Base-by-base conservation (phyloP, 1,140 invertebrate species). In the Anastatus disparis region DNA sequence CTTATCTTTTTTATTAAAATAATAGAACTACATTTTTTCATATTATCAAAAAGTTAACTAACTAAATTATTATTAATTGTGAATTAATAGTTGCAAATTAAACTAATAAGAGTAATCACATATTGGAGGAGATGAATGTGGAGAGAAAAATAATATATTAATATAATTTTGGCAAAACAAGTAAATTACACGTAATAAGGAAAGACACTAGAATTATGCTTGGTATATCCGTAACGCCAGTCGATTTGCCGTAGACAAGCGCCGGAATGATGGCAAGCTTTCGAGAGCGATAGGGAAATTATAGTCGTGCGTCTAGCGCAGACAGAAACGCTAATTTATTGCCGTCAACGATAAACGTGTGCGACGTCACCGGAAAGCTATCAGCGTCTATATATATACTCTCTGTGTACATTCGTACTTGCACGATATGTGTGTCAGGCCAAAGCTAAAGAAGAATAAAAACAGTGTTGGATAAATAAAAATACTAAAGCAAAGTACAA, bases 311-410 rank as follows among this genome's bases (percentile, higher is more conserved):
- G 44, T 50, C 59, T 63, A 42, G 59, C 42, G 42, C 59, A 63
- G 59, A 63, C 59, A 48, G 59, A 63, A 63, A 63, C 44, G 42
- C 59, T 63, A 63, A 63, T 63, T 50, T 63, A 63, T 63, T 63
- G 44, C 27, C 59, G 44, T 50, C 42, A 63, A 31, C 59, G 59
- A 63, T 63, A 63, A 63, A 48, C 44, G 59, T 38, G 59, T 9
- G n/a, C 44, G 44, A 63, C 44, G 59, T 63, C 44, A 50, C 40
- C 12, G 26, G 38, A 61, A 44, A 63, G 44, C 59, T 63, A 63
- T 50, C 59, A 50, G 59, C 42, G 12, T 20, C 58, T 46, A n/a
- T 50, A 20, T 26, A 2, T 50, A 20, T 24, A n/a, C 3, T 26
- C 3, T 50, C 22, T 55, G 6, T 6, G 24, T 29, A n/a, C 26